Conservation (phyloP, 2,888 invertebrate species). For the Sphaeridia pumilis region DNA sequence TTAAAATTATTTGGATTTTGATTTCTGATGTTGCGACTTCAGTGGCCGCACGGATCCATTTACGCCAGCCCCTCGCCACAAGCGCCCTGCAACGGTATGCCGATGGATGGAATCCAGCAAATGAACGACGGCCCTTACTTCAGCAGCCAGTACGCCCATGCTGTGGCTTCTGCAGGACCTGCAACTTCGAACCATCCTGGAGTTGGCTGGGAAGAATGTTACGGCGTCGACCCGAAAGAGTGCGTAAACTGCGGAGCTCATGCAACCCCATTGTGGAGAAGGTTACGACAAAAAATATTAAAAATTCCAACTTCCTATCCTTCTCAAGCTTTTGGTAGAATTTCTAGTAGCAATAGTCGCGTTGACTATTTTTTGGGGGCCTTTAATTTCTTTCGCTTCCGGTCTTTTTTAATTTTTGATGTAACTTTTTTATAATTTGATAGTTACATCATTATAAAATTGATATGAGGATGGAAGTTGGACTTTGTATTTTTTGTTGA, state of each 20-base stretch:
- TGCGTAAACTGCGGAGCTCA: conserved; percentile 51
- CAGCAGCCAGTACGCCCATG: conserved; percentile 2
- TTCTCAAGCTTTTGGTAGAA: conserved; percentile 19
- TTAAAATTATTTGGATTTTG: background rate
- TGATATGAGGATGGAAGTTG: conserved; percentile 15
- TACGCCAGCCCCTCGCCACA: conserved; percentile 8
- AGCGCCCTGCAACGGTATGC: conserved; percentile 5
- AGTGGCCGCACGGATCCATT: conserved; percentile 10
- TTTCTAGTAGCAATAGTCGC: no score
- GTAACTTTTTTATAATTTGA: background rate
- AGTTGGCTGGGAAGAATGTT: conserved; percentile 19
- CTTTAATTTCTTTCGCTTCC: no score
- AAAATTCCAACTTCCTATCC: conserved; percentile 37
- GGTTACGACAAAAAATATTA: conserved; percentile 6
- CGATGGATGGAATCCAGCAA: conserved; percentile 14
- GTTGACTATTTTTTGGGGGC: no score
- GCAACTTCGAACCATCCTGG: conserved; percentile 1
- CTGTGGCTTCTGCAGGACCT: background rate
- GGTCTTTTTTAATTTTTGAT: background rate
- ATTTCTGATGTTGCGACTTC: background rate
- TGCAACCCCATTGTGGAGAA: conserved; percentile 48
- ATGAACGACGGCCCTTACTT: conserved; percentile 16
- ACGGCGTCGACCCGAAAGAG: conserved; percentile 38
- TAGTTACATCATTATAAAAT: background rate
- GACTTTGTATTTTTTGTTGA: conserved; percentile 18